These are phyloP conservation scores for Chloroceryle inda DNA, from an alignment of 2,797 vertebrate species.

Conservation along the genomic window DNA sequence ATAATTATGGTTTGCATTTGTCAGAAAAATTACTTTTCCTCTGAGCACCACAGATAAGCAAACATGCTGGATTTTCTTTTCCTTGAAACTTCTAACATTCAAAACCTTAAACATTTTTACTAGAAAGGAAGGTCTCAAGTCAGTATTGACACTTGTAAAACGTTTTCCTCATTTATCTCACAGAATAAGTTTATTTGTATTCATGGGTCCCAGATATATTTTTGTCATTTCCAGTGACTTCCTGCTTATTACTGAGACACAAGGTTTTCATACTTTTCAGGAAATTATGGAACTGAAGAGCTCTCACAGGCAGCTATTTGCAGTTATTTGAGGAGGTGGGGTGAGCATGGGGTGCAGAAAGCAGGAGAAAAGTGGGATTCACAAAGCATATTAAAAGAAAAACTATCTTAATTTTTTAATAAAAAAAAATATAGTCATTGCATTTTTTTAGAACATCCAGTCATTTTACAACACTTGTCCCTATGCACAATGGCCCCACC, in stretches of 20 bases:
- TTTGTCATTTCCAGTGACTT: background rate
- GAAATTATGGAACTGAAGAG: background rate
- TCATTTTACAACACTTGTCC: background rate
- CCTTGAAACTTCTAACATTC: background rate
- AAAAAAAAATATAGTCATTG: background rate
- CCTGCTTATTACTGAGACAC: background rate
- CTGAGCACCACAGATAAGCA: background rate
- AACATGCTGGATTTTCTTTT: background rate
- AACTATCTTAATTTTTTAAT: background rate
- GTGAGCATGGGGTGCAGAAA: rapidly evolving
- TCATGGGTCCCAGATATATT: background rate
- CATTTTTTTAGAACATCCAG: background rate
- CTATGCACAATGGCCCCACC: background rate
- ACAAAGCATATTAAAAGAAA: background rate
- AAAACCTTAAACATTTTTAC: background rate
- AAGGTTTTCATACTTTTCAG: background rate
- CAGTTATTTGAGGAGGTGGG: rapidly evolving
- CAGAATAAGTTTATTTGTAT: background rate
- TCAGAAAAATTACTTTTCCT: background rate
- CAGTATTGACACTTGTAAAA: background rate
- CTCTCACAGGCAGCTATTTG: background rate
- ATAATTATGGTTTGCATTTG: background rate
- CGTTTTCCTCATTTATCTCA: background rate
- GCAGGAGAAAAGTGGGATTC: background rate
- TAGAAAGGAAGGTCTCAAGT: background rate